Conservation (phyloP, 1,140 invertebrate genomes). For the Anagrus nilaparvatae region DNA sequence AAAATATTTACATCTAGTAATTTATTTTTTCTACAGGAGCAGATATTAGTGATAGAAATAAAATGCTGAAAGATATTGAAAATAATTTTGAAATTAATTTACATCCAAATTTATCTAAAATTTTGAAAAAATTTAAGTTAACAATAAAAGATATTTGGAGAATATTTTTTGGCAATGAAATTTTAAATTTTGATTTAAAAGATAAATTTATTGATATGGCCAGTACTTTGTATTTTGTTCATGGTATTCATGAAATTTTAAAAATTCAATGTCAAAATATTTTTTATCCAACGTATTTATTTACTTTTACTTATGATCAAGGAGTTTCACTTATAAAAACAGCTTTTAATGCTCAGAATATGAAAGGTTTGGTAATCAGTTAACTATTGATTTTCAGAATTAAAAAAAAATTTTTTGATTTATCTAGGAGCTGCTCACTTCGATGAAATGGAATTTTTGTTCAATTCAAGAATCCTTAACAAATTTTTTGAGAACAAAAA, state of each 20-base stretch:
- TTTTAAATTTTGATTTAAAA: constrained; percentile 20
- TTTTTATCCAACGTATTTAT: constrained; percentile 37
- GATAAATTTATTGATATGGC: constrained; percentile 34
- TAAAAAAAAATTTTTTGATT: too few relatives aligned
- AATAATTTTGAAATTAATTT: constrained; percentile 14
- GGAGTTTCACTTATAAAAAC: not conserved
- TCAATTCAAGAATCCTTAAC: too few relatives aligned
- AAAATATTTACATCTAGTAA: not conserved
- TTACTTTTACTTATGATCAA: constrained; percentile 38
- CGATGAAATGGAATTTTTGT: constrained; percentile 1
- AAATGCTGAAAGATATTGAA: constrained; percentile 10
- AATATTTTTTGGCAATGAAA: constrained; percentile 31
- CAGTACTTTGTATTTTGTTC: constrained; percentile 37
- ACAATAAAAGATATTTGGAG: constrained; percentile 16
- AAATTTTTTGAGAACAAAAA: too few relatives aligned
- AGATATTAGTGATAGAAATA: too few relatives aligned
- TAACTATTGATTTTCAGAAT: too few relatives aligned
- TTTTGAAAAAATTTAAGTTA: constrained; percentile 13
- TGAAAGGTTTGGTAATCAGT: too few relatives aligned
- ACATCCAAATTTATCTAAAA: constrained; percentile 3
- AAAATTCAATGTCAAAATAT: constrained; percentile 29
- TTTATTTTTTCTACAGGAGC: too few relatives aligned
- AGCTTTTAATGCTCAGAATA: too few relatives aligned
- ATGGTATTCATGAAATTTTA: constrained; percentile 33
- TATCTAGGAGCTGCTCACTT: constrained; percentile 2